phyloP scores from a whole-genome alignment of 2,797 vertebrate genomes.

The Sebastes kiyomatsui region DNA sequence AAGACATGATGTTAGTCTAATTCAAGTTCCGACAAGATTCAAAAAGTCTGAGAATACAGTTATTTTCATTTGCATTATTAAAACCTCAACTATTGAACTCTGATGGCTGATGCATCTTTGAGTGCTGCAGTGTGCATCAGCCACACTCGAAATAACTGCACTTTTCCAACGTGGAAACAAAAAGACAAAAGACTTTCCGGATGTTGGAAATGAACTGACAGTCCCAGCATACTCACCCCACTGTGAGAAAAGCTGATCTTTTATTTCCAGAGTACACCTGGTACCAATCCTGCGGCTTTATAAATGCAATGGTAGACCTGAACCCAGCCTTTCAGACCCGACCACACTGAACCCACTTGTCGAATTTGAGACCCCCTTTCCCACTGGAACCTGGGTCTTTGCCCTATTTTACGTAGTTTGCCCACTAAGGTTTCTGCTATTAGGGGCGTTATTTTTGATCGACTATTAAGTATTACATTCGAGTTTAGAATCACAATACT shows the following conservation, averaged over 20 bases:
- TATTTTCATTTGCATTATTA: slow-evolving; percentile 45
- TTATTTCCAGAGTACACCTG: background rate
- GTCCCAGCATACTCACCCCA: background rate
- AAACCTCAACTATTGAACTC: slow-evolving; percentile 49
- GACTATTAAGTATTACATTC: background rate
- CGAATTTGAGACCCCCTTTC: background rate
- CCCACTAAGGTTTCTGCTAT: background rate
- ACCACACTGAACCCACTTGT: background rate
- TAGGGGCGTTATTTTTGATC: rapidly evolving
- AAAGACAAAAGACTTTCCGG: background rate
- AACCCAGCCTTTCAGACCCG: background rate
- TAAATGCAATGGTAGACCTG: background rate
- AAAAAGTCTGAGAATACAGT: background rate
- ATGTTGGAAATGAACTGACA: background rate
- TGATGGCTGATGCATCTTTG: slow-evolving; percentile 8
- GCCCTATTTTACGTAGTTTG: background rate
- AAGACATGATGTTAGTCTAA: slow-evolving; percentile 27
- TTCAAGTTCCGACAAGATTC: slow-evolving; percentile 6
- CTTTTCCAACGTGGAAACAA: background rate
- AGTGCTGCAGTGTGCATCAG: slow-evolving; percentile 3
- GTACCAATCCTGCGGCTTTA: background rate
- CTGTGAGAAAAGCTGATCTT: background rate
- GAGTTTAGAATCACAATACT: background rate
- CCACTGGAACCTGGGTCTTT: background rate
- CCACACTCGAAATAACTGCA: background rate